phyloP scores from a whole-genome alignment of 2,888 invertebrate species.

The Tetranychus truncatus region DNA sequence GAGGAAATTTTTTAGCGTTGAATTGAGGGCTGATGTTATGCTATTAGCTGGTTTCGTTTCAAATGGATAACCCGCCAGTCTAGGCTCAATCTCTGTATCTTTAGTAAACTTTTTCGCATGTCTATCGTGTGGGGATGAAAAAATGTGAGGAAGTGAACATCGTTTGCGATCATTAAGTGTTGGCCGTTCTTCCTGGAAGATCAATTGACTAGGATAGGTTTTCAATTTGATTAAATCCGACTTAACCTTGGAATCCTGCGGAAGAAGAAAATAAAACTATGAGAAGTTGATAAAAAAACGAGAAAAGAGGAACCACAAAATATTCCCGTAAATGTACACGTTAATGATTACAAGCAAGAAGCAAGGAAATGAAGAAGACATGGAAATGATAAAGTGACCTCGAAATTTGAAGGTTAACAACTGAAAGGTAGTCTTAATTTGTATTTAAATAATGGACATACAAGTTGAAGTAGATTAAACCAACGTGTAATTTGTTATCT shows the following conservation, averaged over 20 bases:
- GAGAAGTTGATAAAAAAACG: neutral
- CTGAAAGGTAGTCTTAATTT: neutral
- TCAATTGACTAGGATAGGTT: slow-evolving; percentile 10
- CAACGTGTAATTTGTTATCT: too few relatives aligned
- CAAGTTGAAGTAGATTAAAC: neutral
- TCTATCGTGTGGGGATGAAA: neutral
- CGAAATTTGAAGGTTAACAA: neutral
- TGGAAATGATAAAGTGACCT: neutral
- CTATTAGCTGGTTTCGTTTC: neutral
- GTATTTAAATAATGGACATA: neutral
- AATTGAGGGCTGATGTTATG: neutral
- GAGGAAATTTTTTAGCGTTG: neutral
- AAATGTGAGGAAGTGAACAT: slow-evolving; percentile 4
- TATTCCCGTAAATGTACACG: too few relatives aligned
- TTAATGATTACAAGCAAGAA: neutral
- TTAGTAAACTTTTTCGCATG: neutral
- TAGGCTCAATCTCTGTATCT: neutral
- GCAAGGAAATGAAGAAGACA: neutral
- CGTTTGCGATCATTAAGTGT: neutral
- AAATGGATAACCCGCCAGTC: neutral
- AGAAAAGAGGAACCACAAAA: neutral
- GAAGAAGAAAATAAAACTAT: neutral
- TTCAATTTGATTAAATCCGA: slow-evolving; percentile 4
- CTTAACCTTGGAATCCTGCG: neutral
- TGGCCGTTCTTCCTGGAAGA: slow-evolving; percentile 2